Base-by-base conservation (phyloP, 64 coral and sea anemone genomes). In the Montipora sp. region DNA sequence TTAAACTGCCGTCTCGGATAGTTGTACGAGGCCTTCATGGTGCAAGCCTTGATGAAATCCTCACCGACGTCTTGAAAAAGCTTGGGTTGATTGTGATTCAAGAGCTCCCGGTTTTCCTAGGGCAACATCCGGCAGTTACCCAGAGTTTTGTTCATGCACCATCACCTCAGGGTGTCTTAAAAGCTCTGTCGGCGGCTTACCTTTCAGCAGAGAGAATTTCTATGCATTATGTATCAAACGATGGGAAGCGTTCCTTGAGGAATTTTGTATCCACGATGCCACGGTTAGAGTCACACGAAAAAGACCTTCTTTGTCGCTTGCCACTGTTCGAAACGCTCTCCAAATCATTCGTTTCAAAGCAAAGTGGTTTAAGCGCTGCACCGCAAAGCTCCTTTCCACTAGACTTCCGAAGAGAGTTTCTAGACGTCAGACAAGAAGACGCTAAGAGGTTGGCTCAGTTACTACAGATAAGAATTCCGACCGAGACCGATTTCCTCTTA, bases 231-330 rank as follows among this genome's bases (percentile, higher is more conserved):
- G 60, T 72, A 47, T 21, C 82, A 14, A 63, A 23, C 51, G 47
- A 94, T 8, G 93, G 89, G 51, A 94, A 90, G 49, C 88, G 93
- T 21, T 75, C 80, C 8, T 21, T 94, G 15, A 90, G 93, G 59
- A 71, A 68, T 44, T 94, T 94, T 24, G 20, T 94, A 43, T 83
- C 80, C 15, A 50, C 84, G 74, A 73, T 47, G 21, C 67, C 46
- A 5, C 46, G 48, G 13, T 24, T 90, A 24, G 80, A 84, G 8
- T 51, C 19, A 59, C 53, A 57, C 14, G 43, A 14, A 47, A 94
- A 78, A 59, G 4, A 84, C 6, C 51, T 90, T 79, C 48, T 94
- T 8, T 47, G 44, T 53, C 27, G 36, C 45, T 9, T 94, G 7
- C 93, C 93, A 13, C 14, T 94, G 16, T 90, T 94, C 59, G 93